phyloP scores from a whole-genome alignment of 2,888 invertebrate species.

The Patella caerulea region DNA sequence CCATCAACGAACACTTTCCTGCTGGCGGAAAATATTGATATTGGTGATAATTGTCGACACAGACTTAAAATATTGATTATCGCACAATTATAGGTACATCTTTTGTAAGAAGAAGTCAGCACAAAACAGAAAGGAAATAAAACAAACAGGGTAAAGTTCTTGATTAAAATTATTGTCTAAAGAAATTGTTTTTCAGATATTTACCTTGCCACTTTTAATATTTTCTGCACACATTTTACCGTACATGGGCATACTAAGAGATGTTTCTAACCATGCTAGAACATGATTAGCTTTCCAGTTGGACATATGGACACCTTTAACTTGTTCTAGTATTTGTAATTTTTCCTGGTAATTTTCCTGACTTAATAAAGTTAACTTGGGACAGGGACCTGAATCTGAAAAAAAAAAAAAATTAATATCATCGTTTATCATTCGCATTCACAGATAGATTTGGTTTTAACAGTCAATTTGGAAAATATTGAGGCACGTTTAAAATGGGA shows the following conservation, averaged over 20 bases:
- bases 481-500: too few species aligned
- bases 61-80: too few species aligned
- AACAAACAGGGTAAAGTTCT: not conserved
- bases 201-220: conserved; percentile 94
- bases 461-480: too few species aligned
- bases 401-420: conserved; percentile 18
- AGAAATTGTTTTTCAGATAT: not conserved
- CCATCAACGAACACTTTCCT: not conserved
- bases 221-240: conserved; percentile 91
- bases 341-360: conserved; percentile 74
- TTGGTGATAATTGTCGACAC: too few species aligned
- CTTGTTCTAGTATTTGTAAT: conserved; percentile 82
- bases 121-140: not conserved
- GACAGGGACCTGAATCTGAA: conserved; percentile 39
- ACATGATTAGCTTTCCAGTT: conserved; percentile 94
- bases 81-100: too few species aligned
- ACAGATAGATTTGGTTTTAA: too few species aligned
- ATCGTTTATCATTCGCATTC: too few species aligned
- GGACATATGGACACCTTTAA: conserved; percentile 85
- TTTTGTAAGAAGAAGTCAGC: too few species aligned
- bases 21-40: too few species aligned
- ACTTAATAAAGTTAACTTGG: conserved; percentile 57
- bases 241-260: conserved; percentile 94
- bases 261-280: conserved; percentile 93
- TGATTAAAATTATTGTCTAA: too few species aligned